Base-by-base conservation (phyloP, 2,113 vertebrate species). In the Spheniscus mendiculus region DNA sequence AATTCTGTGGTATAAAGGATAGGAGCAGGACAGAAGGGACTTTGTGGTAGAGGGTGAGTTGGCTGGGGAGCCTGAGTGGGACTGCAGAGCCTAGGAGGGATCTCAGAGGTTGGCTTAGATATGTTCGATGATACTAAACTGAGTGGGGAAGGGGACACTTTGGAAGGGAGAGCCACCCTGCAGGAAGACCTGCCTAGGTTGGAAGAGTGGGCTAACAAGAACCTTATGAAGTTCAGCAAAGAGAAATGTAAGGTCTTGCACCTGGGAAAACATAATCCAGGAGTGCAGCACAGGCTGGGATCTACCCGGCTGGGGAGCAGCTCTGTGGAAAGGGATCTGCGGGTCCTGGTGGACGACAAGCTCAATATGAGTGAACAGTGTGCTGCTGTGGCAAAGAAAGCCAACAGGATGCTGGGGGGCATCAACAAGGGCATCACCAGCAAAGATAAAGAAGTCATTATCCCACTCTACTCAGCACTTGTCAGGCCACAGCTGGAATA, bases 1-100 rank as follows among this genome's bases (percentile, higher is more conserved):
- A 97, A 97, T 97, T 97, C 89, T 74, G 76, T 82, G 81, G 40
- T 92, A 58, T 83, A 88, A 89, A 96, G 92, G 74, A 86, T 45
- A 78, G 53, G 49, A 71, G 71, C 21, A 66, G 40, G 52, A 76
- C 32, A 90, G 77, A 94, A 96, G 10, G 12, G 53, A 25, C 30
- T 91, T 90, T 88, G 52, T 88, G 63, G 13, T 22, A 45, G 38
- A 87, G 34, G n/a, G 27, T 34, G 58, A 55, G 15, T 44, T 7
- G 10, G 29, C 34, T 38, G 6, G 2, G 26, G 36, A 74, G 56
- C 76, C 53, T 15, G 4, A 76, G 12, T 6, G 58, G 59, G 26
- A 59, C 34, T 92, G 30, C 49, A 77, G 29, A 77, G 14, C 25
- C 59, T 74, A 81, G 17, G 1, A 80, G 53, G 10, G 25, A 58